Percentiles rank a stretch among this genome's conserved stretches.
These are phyloP conservation scores for Lathronympha strigana DNA, from an alignment of 2,888 invertebrate genomes.

Conservation along the genomic window DNA sequence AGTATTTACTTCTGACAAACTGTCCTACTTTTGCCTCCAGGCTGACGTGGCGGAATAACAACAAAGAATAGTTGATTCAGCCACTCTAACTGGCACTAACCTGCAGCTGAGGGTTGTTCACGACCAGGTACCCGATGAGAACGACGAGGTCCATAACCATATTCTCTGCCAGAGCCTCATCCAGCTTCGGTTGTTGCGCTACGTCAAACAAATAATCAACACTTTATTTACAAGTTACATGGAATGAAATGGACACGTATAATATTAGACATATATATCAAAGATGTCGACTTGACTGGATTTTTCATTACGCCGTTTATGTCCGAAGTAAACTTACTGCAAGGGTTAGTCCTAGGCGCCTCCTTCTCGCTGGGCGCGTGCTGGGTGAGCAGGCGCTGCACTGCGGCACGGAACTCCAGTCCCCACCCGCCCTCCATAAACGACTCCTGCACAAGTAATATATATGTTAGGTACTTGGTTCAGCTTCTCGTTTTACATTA, in stretches of 20 bases:
- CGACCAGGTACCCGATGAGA: conserved; percentile 92
- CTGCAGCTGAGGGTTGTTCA: conserved; percentile 85
- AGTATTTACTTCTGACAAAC: no score
- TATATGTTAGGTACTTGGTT: background rate
- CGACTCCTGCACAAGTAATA: conserved; percentile 81
- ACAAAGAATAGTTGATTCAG: no score
- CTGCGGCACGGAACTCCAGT: conserved; percentile 93
- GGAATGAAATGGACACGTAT: no score
- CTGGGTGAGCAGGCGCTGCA: conserved; percentile 90
- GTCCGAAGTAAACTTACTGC: conserved; percentile 70
- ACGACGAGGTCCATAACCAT: conserved; percentile 92
- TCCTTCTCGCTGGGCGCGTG: conserved; percentile 83
- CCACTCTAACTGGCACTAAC: conserved; percentile 51
- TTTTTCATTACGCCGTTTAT: no score
- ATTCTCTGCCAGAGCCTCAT: conserved; percentile 83
- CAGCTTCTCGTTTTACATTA: background rate
- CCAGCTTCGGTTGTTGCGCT: conserved; percentile 64
- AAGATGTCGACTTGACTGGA: no score
- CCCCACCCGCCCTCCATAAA: conserved; percentile 93
- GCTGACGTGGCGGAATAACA: no score
- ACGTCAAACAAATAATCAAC: background rate
- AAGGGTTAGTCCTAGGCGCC: conserved; percentile 71
- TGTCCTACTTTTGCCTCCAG: no score
- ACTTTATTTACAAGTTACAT: no score
- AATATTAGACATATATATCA: no score